A percentile compares a stretch with the other conserved stretches of the same genome.
Conservation (phyloP, 2,888 invertebrate species). For the Oeneis ivallda region DNA sequence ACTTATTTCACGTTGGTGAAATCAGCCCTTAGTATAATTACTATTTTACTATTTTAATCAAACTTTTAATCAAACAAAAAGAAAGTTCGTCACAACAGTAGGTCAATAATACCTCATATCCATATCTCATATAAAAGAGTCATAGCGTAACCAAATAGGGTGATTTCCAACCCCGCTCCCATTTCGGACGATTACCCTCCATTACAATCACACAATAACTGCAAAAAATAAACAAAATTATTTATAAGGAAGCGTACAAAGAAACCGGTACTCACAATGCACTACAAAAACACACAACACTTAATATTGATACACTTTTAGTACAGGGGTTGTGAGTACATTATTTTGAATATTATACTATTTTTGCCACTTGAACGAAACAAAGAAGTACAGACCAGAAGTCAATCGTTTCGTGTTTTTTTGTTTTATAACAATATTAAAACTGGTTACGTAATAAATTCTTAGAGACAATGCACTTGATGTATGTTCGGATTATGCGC, state of each 20-base stretch:
- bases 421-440: constrained; percentile 8
- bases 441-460: constrained; percentile 46
- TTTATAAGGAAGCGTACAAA: constrained; percentile 22
- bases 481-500: constrained; percentile 40
- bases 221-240: constrained; percentile 23
- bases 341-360: constrained; percentile 58
- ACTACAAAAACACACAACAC: constrained; percentile 21
- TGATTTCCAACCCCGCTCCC: constrained; percentile 27
- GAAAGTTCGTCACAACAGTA: not conserved
- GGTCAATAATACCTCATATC: not conserved
- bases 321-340: constrained; percentile 45
- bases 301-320: constrained; percentile 24
- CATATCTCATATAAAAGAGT: constrained; percentile 6
- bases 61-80: no score
- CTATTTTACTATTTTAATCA: no score
- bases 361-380: constrained; percentile 51
- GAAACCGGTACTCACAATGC: constrained; percentile 43
- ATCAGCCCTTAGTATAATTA: no score
- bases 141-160: constrained; percentile 11
- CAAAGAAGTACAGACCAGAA: constrained; percentile 57
- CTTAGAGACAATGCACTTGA: constrained; percentile 42
- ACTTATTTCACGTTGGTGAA: no score
- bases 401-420: constrained; percentile 40
- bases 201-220: constrained; percentile 37
- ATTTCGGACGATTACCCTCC: constrained; percentile 39